These are phyloP conservation scores for Colletes gigas DNA, from an alignment of 1,140 invertebrate species.

Conservation along the genomic window DNA sequence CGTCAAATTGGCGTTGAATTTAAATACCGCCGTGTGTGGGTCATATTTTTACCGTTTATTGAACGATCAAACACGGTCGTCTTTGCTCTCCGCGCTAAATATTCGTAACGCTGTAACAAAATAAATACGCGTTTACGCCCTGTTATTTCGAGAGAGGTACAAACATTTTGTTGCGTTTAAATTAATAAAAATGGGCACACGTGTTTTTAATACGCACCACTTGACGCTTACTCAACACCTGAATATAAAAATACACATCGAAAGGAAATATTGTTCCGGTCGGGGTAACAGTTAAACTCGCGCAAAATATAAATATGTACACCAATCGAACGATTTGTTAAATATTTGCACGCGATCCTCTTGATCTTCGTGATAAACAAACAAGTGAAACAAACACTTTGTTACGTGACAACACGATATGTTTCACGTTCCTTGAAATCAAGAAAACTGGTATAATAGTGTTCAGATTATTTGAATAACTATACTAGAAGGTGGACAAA, in stretches of 20 bases:
- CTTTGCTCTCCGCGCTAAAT: background rate
- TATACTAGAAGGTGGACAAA: too few species aligned
- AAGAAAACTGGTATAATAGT: too few species aligned
- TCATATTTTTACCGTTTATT: background rate
- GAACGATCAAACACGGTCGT: background rate
- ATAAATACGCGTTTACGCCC: background rate
- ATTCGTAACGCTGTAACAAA: background rate
- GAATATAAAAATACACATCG: background rate
- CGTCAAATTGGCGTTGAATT: background rate
- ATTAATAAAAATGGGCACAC: background rate
- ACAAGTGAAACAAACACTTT: too few species aligned
- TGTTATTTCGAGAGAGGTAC: constrained; percentile 5
- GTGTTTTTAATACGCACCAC: constrained; percentile 9
- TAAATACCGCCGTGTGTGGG: background rate
- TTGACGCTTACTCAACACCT: constrained; percentile 11
- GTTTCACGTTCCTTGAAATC: too few species aligned
- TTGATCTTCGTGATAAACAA: background rate
- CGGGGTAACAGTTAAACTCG: constrained; percentile 13
- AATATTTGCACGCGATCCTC: background rate
- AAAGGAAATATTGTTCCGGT: constrained; percentile 32
- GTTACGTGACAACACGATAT: too few species aligned
- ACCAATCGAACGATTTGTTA: background rate
- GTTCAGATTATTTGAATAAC: too few species aligned
- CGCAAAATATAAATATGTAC: background rate
- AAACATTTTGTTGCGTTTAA: constrained; percentile 23